Base-by-base conservation (phyloP, 2,113 vertebrate species). In the Aleadryas rufinucha region DNA sequence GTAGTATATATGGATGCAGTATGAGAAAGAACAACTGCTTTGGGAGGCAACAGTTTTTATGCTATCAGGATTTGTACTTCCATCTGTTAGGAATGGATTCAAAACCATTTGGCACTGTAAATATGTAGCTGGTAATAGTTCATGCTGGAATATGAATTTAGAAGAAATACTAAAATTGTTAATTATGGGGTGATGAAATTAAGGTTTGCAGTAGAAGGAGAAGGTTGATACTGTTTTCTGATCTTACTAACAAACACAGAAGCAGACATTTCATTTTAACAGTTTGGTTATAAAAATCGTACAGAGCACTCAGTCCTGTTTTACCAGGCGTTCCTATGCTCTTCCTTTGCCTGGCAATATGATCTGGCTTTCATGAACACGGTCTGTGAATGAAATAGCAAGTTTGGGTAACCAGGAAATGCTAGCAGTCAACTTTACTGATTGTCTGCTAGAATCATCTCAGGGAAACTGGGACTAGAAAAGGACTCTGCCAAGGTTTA, bases 1-100 rank as follows among this genome's bases (percentile, higher is more conserved):
- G 76, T 47, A 90, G 30, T 76, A 72, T 89, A 66, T 30, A 70
- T 18, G 44, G 69, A 80, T 87, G 23, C 4, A 11, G 68, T 53
- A 76, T 57, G 50, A n/a, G 70, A 61, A 95, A 88, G 69, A 92
- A 72, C 21, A 78, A 65, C 64, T 53, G 37, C 76, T 91, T 93
- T 91, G 18, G 59, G 31, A 93, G n/a, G n/a, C n/a, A n/a, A 81
- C 21, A 72, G 41, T 39, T 93, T 65, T 82, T 68, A 35, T 70
- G 57, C 72, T 95, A 44, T 64, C 28, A 82, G 56, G 61, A 90
- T 63, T 92, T 76, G 28, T 86, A 45, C 47, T 94, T 96, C 95
- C 75, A 92, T 97, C 93, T 95, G 49, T 39, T 97, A 65, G 68
- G 59, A 97, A 64, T 49, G 22, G 31, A 68, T 77, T 78, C 74